Evolutionary conservation across 1,140 invertebrate genomes (phyloP).

Genomic region (Sycobia sp.): DNA sequence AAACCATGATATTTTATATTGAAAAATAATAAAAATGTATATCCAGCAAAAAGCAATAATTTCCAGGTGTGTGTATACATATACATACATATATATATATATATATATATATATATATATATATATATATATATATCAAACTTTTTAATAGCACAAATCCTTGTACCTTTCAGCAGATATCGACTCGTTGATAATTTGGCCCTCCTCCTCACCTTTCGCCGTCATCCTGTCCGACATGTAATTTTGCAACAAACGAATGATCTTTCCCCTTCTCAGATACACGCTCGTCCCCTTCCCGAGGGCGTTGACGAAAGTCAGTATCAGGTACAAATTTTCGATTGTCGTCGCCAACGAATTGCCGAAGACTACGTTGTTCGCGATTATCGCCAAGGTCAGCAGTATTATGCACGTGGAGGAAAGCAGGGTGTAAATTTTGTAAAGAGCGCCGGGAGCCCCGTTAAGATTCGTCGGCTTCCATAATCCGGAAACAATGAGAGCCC

Average conservation of each 20-base stretch:
- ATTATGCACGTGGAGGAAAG: neutral
- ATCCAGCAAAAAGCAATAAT: too few species aligned
- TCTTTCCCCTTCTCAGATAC: slow-evolving; percentile 9
- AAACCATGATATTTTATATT: too few species aligned
- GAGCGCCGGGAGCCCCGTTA: neutral
- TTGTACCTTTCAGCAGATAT: slow-evolving; percentile 11
- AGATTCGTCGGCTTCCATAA: slow-evolving; percentile 12
- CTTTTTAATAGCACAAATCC: too few species aligned
- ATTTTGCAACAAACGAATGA: slow-evolving; percentile 26
- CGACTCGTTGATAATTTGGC: slow-evolving; percentile 29
- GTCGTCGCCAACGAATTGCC: slow-evolving; percentile 22
- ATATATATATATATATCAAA: too few species aligned
- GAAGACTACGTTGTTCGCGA: neutral
- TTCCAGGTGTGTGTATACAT: too few species aligned
- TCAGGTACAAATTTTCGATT: slow-evolving; percentile 37
- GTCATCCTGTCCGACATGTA: too few species aligned
- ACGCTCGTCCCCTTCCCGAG: slow-evolving; percentile 32
- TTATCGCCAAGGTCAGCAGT: neutral
- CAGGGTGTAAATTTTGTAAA: neutral
- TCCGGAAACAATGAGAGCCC: neutral
- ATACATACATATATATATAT: too few species aligned
- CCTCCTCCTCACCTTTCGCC: slow-evolving; percentile 33
- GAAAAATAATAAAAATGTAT: too few species aligned
- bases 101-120: too few species aligned
- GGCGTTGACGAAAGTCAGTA: slow-evolving; percentile 28